These are phyloP conservation scores for Paramormyrops hopkinsi DNA, from an alignment of 2,797 vertebrate species.

Conservation along the genomic window DNA sequence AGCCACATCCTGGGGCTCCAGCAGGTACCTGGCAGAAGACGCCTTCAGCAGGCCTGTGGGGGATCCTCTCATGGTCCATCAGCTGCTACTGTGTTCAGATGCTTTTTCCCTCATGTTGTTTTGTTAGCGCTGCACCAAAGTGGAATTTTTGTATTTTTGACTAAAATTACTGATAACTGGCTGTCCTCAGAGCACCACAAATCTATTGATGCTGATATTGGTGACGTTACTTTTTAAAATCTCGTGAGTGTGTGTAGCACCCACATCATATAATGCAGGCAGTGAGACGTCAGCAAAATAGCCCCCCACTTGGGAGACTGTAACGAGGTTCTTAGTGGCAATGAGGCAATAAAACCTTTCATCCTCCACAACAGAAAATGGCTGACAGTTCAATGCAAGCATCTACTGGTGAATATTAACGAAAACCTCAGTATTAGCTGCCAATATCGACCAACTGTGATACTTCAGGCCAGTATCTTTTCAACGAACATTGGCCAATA, in stretches of 20 bases:
- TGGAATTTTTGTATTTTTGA: background rate
- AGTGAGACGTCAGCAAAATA: background rate
- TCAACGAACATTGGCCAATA: background rate
- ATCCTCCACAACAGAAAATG: background rate
- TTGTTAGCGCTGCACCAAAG: background rate
- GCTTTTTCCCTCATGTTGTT: background rate
- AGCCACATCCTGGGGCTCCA: conserved; percentile 79
- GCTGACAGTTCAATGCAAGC: background rate
- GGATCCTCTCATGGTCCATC: background rate
- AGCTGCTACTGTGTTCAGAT: background rate
- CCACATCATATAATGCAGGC: background rate
- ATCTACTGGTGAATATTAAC: background rate
- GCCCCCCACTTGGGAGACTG: background rate
- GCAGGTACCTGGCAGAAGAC: conserved; percentile 55
- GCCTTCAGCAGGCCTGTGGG: background rate
- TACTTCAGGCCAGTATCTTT: background rate
- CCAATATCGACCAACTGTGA: background rate
- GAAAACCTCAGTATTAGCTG: background rate
- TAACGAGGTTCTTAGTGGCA: background rate
- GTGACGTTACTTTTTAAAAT: background rate
- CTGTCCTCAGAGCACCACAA: background rate
- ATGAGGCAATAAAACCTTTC: background rate
- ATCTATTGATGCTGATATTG: background rate
- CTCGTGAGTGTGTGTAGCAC: background rate
- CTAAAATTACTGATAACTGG: background rate